Evolutionary conservation across 2,113 vertebrate genomes (phyloP).

Genomic region (Dascyllus trimaculatus): DNA sequence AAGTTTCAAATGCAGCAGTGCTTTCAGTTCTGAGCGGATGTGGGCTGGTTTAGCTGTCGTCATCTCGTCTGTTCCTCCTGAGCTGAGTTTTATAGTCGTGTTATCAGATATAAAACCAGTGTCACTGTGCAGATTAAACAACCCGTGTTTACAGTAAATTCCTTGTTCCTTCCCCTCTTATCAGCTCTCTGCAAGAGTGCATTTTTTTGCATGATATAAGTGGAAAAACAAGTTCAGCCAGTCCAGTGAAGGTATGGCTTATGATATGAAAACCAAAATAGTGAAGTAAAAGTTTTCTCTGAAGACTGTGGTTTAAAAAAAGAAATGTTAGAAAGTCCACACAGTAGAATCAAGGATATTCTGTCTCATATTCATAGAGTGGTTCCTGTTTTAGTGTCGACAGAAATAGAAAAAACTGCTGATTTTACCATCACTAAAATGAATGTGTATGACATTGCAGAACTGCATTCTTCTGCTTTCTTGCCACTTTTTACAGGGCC

Average conservation of each 20-base stretch:
- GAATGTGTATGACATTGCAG: no score
- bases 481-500: no score
- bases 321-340: no score
- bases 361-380: no score
- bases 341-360: no score
- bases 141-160: not conserved
- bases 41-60: not conserved
- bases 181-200: no score
- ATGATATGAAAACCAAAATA: not conserved
- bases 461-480: no score
- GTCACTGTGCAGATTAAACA: not conserved
- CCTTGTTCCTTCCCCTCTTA: not conserved
- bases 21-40: slow-evolving; percentile 39
- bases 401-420: no score
- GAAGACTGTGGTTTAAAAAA: no score
- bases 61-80: not conserved
- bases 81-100: not conserved
- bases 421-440: no score
- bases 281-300: not conserved
- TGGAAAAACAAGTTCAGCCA: slow-evolving; percentile 9
- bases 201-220: slow-evolving; percentile 1
- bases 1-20: not conserved
- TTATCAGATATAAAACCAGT: not conserved
- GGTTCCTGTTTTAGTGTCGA: no score
- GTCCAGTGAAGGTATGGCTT: not conserved